Evolutionary conservation across 2,113 vertebrate genomes (phyloP).

Genomic region (Leptobrachium leishanense): DNA sequence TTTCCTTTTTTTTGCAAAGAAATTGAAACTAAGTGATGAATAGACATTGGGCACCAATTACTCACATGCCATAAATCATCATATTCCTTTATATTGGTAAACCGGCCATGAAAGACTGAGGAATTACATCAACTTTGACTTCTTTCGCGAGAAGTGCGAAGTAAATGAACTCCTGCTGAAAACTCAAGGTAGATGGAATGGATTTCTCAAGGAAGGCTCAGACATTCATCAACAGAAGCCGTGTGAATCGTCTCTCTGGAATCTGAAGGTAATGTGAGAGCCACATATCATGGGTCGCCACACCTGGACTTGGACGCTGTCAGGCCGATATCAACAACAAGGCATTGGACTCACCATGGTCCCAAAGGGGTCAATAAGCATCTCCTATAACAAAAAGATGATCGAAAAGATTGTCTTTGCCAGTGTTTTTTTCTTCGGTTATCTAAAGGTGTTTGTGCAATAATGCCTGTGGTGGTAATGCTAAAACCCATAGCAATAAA

Average conservation of each 20-base stretch:
- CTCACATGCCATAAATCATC: slow-evolving; percentile 68
- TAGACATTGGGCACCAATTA: slow-evolving; percentile 67
- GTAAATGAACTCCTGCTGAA: not conserved
- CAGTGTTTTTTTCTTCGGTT: too few relatives aligned
- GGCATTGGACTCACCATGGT: too few relatives aligned
- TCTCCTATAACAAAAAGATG: too few relatives aligned
- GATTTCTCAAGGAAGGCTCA: slow-evolving; percentile 35
- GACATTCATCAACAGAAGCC: slow-evolving; percentile 41
- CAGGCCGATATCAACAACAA: too few relatives aligned
- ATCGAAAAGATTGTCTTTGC: too few relatives aligned
- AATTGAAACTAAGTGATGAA: slow-evolving; percentile 64
- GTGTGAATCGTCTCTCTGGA: slow-evolving; percentile 35
- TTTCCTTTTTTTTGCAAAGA: slow-evolving; percentile 55
- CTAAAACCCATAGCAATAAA: too few relatives aligned
- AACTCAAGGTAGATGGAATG: not conserved
- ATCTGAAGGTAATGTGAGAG: slow-evolving; percentile 33
- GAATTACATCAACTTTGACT: slow-evolving; percentile 28
- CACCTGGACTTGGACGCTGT: too few relatives aligned
- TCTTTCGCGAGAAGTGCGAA: slow-evolving; percentile 17
- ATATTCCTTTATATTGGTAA: slow-evolving; percentile 50
- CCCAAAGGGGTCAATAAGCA: too few relatives aligned
- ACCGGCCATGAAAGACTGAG: not conserved
- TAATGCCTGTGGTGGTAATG: too few relatives aligned
- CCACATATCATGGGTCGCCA: too few relatives aligned
- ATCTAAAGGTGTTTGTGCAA: too few relatives aligned